Conservation (phyloP, 2,113 vertebrate genomes). For the Catharus minimus region DNA sequence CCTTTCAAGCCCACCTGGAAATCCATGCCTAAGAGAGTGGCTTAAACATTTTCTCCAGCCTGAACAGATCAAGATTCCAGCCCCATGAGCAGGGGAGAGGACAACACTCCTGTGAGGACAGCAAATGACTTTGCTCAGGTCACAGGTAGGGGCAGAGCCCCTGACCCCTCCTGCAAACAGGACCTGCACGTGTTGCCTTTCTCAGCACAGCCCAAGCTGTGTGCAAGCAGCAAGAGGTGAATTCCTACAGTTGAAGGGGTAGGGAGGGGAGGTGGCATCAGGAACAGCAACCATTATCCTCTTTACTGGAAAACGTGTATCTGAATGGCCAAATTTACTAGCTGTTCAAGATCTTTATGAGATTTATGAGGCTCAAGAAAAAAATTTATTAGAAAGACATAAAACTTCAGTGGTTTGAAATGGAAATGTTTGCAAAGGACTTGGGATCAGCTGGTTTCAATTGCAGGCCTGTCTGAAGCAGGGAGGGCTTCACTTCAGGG, state of each 20-base stretch:
- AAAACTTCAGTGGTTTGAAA: conserved; percentile 71
- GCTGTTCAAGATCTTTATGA: conserved; percentile 67
- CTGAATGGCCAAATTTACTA: conserved; percentile 64
- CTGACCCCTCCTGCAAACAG: accelerated
- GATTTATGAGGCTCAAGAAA: conserved; percentile 67
- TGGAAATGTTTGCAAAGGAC: conserved; percentile 67
- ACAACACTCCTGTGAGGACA: not conserved
- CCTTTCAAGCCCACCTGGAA: not conserved
- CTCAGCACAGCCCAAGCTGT: not conserved
- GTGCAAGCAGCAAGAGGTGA: not conserved
- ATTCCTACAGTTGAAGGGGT: not conserved
- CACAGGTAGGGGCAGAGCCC: not conserved
- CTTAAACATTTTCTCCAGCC: not conserved
- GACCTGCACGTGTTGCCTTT: not conserved
- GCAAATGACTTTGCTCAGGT: not conserved
- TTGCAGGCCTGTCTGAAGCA: conserved; percentile 51
- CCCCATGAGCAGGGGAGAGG: not conserved
- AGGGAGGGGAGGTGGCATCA: conserved; percentile 48
- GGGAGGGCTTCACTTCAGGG: conserved; percentile 29
- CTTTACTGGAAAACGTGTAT: conserved; percentile 68
- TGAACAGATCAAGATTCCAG: not conserved
- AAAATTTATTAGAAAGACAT: conserved; percentile 67
- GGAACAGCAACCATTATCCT: conserved; percentile 53
- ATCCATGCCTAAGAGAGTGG: not conserved
- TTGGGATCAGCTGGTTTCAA: conserved; percentile 70